Evolutionary conservation across 2,888 invertebrate species (phyloP), one percentile per base, ranked within the genome.

Genomic region (Microdon myrmicae): DNA sequence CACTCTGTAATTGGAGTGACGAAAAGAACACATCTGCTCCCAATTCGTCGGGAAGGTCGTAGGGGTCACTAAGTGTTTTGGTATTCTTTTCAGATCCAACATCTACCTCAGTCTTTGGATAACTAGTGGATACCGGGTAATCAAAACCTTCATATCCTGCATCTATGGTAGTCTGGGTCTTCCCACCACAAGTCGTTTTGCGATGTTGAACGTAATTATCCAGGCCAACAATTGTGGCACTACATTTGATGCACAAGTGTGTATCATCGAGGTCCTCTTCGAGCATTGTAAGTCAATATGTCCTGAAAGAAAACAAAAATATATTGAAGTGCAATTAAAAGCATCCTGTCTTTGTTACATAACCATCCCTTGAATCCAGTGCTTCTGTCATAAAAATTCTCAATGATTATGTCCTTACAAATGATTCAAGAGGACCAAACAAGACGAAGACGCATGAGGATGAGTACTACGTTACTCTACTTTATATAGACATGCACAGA

Each of bases 191-290:
- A 68, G 85, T 84, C 20, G 84, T 81, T 74, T 91, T 91, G 29
- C 94, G 86, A 74, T 96, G 95, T 25, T 84, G 84, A 16, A 96
- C 86, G 75, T 96, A 96, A 75, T 90, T 90, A 28, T 90, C 89
- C n/a, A 96, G 82, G 0, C 95, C 95, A 23, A 86, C 80, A 58
- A 95, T 88, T 2, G 94, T 93, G 10, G 83, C 76, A 70, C 90
- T 90, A 80, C 95, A 96, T 74, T 90, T 91, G 71, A 94, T 87
- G 79, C 95, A 96, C 66, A 92, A 85, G 74, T 96, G 95, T 3
- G 85, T 88, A 79, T 95, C 93, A 45, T 92, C 90, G 37, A 92
- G 89, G 49, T 88, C 89, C 59, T 87, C 87, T 53, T 83, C 71
- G 32, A 73, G 69, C 70, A 71, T 74, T 48, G 48, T 56, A 35